Percentiles rank a stretch among this genome's conserved stretches.
These are phyloP conservation scores for Nycteola revayana DNA, from an alignment of 2,888 invertebrate genomes.

Conservation along the genomic window DNA sequence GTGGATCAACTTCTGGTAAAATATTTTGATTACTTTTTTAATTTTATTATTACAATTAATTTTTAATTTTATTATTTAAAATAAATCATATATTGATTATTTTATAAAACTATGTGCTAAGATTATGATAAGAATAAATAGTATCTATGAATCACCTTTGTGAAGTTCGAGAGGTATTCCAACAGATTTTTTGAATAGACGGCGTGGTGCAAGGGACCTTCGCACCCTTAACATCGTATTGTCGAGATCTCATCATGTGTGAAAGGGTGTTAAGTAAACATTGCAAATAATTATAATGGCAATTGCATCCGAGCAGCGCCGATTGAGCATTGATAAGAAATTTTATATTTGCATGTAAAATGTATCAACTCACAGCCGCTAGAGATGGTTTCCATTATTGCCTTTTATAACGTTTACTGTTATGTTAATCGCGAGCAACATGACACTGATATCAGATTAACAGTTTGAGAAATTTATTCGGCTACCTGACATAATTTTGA, in stretches of 20 bases:
- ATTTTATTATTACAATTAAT: no score
- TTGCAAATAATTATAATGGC: constrained; percentile 81
- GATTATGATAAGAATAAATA: no score
- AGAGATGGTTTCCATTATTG: constrained; percentile 61
- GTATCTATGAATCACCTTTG: constrained; percentile 25
- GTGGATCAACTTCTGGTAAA: no score
- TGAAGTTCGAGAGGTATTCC: constrained; percentile 48
- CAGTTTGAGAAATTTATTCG: constrained; percentile 53
- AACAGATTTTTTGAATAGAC: constrained; percentile 45
- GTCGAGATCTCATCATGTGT: constrained; percentile 77
- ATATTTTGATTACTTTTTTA: no score
- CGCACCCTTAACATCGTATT: constrained; percentile 54
- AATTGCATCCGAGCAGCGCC: constrained; percentile 66
- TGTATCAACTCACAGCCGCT: constrained; percentile 51
- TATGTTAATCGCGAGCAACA: constrained; percentile 73
- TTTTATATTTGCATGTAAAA: constrained; percentile 75
- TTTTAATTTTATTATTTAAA: no score
- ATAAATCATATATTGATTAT: no score
- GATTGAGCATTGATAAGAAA: constrained; percentile 70
- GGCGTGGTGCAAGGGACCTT: constrained; percentile 35
- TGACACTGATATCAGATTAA: constrained; percentile 80
- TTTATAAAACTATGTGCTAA: no score
- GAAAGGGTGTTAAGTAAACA: constrained; percentile 83
- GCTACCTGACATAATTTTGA: constrained; percentile 37
- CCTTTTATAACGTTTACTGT: constrained; percentile 66